phyloP scores from a whole-genome alignment of 2,113 vertebrate genomes.

The Cyprinodon brontotheroides region DNA sequence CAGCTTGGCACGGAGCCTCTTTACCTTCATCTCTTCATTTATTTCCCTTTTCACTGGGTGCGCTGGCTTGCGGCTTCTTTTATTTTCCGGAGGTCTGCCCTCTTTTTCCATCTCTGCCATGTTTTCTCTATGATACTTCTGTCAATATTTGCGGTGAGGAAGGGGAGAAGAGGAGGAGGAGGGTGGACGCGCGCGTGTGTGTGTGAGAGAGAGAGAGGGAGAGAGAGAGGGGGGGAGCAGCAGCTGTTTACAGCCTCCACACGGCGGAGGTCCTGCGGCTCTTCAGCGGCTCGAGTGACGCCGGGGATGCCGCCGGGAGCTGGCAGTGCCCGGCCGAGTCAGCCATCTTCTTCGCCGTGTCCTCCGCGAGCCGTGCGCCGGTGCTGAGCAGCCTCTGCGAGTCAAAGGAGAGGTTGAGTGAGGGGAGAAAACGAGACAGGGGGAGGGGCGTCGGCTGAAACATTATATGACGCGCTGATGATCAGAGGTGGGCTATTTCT shows the following conservation, averaged over 20 bases:
- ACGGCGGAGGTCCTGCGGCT: constrained; percentile 78
- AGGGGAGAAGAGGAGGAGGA: constrained; percentile 31
- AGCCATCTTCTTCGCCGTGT: constrained; percentile 90
- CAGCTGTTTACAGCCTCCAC: constrained; percentile 80
- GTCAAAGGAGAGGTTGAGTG: constrained; percentile 83
- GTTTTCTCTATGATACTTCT: constrained; percentile 83
- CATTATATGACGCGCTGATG: constrained; percentile 82
- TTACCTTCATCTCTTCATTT: constrained; percentile 99
- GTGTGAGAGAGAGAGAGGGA: constrained; percentile 21
- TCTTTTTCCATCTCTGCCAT: constrained; percentile 99
- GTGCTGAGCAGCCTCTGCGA: constrained; percentile 81
- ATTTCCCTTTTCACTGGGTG: constrained; percentile 98
- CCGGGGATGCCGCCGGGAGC: constrained; percentile 81
- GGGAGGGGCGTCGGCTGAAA: constrained; percentile 84
- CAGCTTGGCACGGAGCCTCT: constrained; percentile 58
- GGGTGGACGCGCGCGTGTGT: not conserved
- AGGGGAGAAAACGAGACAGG: constrained; percentile 80
- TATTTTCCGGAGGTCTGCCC: constrained; percentile 99
- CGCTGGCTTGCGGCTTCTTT: constrained; percentile 95
- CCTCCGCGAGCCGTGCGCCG: constrained; percentile 78
- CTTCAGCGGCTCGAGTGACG: constrained; percentile 73
- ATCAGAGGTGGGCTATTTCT: constrained; percentile 78
- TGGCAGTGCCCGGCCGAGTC: constrained; percentile 82
- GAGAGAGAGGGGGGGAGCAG: constrained; percentile 55
- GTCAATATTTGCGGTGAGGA: constrained; percentile 79